Evolutionary conservation across 2,113 vertebrate species (phyloP), one percentile per base, ranked within the genome.

Genomic region (Chelonoidis abingdonii): DNA sequence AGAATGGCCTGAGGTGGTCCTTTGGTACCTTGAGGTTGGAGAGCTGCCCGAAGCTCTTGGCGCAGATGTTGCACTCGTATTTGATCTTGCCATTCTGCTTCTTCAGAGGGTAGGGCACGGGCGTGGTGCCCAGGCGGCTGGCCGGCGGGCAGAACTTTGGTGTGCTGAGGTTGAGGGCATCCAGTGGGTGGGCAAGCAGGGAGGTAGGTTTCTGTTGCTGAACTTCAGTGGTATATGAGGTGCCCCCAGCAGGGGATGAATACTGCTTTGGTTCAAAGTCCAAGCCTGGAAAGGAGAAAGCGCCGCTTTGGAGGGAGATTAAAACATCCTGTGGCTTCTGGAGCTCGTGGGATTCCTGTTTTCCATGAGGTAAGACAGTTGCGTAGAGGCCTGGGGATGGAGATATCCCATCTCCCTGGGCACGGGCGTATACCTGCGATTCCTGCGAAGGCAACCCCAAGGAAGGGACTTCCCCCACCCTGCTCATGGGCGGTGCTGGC

Each of bases 31-130:
- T 99, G 76, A 99, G 98, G 95, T 99, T 99, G 53, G 99, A 99
- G 80, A 99, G 98, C 92, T 99, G 99, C 72, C 99, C 98, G 1
- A 99, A 99, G n/a, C 97, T 98, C 97, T 99, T 99, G 47, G 97
- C 54, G 72, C 99, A 99, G 97, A 99, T 84, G 44, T 98, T 98
- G 95, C 99, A 99, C 82, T 99, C 97, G 1, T 99, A 99, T 62
- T 99, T 98, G 97, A 98, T 99, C 94, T 98, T 99, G 57, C 99
- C 98, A 0, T 99, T 99, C 92, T 99, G 98, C 94, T 98, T 99
- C 96, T 98, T 99, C 94, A 98, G 97, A 0, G 98, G 98, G 89
- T 98, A 99, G 3, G 99, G 98, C 62, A 98, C 97, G 1, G 98
- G 97, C 41, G 96, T 97, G 83, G 98, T 97, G n/a, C 98, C 98